Evolutionary conservation across 1,140 invertebrate species (phyloP).

Genomic region (Zaprionus capensis): DNA sequence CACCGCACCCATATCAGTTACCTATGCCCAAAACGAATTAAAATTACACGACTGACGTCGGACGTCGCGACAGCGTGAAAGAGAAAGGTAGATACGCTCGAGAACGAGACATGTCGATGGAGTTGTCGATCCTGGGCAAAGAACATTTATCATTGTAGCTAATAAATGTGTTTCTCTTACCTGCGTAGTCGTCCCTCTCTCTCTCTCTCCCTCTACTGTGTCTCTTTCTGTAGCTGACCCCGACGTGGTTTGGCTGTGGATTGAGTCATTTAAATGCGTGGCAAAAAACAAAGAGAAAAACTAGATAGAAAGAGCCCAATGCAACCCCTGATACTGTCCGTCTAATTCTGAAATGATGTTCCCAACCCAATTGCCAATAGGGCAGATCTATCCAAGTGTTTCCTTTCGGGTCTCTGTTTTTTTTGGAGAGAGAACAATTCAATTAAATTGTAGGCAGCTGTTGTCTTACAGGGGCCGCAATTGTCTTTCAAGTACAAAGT

Average conservation of each 20-base stretch:
- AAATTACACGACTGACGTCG: slow-evolving; percentile 71
- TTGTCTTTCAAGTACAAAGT: slow-evolving; percentile 37
- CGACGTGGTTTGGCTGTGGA: slow-evolving; percentile 52
- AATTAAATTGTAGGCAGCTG: slow-evolving; percentile 48
- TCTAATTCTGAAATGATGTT: slow-evolving; percentile 44
- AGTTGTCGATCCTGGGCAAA: slow-evolving; percentile 59
- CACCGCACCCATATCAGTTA: slow-evolving; percentile 78
- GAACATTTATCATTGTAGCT: slow-evolving; percentile 81
- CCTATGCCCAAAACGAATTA: slow-evolving; percentile 78
- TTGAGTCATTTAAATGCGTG: slow-evolving; percentile 74
- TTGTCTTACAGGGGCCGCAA: slow-evolving; percentile 17
- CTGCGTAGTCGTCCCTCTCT: slow-evolving; percentile 29
- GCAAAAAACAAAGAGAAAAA: slow-evolving; percentile 41
- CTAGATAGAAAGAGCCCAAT: not conserved
- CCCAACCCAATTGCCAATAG: slow-evolving; percentile 45
- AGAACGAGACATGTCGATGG: slow-evolving; percentile 13
- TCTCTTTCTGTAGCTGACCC: slow-evolving; percentile 23
- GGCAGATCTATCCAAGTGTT: slow-evolving; percentile 15
- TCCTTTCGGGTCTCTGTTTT: not conserved
- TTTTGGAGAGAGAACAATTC: slow-evolving; percentile 33
- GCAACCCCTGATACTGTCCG: slow-evolving; percentile 43
- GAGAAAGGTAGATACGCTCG: slow-evolving; percentile 3
- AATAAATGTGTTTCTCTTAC: slow-evolving; percentile 79
- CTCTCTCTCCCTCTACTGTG: slow-evolving; percentile 8
- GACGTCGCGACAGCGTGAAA: slow-evolving; percentile 44